Evolutionary conservation across 2,113 vertebrate genomes (phyloP).

Genomic region (Budorcas taxicolor): DNA sequence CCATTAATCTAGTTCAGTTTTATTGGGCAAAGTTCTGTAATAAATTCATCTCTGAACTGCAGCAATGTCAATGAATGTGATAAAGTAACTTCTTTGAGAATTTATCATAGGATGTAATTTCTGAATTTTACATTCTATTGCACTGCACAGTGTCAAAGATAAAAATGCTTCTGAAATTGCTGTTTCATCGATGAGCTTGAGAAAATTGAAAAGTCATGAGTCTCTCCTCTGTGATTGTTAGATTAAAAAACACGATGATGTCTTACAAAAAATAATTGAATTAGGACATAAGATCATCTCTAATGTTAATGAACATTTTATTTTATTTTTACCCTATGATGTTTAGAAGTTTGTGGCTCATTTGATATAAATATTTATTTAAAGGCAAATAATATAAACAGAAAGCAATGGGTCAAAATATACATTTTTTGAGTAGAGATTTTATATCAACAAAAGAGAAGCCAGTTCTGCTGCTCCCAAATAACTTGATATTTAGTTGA

Average conservation of each 20-base stretch:
- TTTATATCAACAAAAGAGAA: not conserved
- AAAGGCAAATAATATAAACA: not conserved
- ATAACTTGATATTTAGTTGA: not conserved
- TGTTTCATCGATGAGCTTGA: not conserved
- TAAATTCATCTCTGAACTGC: not conserved
- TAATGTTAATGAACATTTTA: not conserved
- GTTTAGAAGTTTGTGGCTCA: not conserved
- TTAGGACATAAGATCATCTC: not conserved
- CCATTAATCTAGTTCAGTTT: conserved; percentile 28
- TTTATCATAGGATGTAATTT: conserved; percentile 20
- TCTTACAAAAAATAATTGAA: not conserved
- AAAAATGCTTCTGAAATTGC: conserved; percentile 26
- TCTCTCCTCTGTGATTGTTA: not conserved
- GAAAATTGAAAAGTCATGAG: conserved; percentile 16
- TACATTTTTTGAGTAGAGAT: not conserved
- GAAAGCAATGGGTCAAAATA: not conserved
- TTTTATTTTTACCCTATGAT: not conserved
- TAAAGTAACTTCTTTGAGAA: conserved; percentile 39
- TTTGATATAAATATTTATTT: not conserved
- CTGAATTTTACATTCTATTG: conserved; percentile 45
- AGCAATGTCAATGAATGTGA: conserved; percentile 45
- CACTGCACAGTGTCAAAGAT: not conserved
- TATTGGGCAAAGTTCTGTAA: not conserved
- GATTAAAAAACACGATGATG: not conserved
- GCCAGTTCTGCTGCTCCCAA: not conserved